Conservation (phyloP, 2,888 invertebrate genomes). For the Drosophila neotestacea region DNA sequence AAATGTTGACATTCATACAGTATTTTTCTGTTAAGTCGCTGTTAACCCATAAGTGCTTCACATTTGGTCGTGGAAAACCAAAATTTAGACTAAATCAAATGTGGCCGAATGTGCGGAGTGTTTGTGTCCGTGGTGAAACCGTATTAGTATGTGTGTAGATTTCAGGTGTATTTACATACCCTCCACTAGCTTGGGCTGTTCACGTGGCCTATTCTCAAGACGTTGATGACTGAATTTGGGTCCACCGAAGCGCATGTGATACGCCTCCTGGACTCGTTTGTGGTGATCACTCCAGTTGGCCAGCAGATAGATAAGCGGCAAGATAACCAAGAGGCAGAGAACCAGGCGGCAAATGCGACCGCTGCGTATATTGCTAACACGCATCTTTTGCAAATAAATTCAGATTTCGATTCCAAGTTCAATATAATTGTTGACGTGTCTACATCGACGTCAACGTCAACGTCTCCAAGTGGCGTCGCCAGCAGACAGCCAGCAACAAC, state of each 20-base stretch:
- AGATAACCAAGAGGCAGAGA: conserved; percentile 86
- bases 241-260: conserved; percentile 77
- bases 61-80: no score
- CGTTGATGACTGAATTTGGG: conserved; percentile 71
- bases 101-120: neutral
- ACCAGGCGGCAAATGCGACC: conserved; percentile 87
- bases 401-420: conserved; percentile 1
- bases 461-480: conserved; percentile 9
- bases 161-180: conserved; percentile 72
- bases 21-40: no score
- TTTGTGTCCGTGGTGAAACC: neutral
- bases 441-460: conserved; percentile 20
- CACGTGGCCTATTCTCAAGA: conserved; percentile 77
- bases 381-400: conserved; percentile 84
- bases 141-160: neutral
- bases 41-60: no score
- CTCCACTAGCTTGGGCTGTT: conserved; percentile 83
- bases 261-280: conserved; percentile 81
- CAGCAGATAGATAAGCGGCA: conserved; percentile 88
- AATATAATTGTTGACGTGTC: conserved; percentile 51
- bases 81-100: no score
- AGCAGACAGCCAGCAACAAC: conserved; percentile 1
- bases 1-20: no score
- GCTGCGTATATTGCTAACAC: conserved; percentile 88
- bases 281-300: conserved; percentile 87